Evolutionary conservation across 2,888 invertebrate species (phyloP).

Genomic region (Thysanoteuthis rhombus): DNA sequence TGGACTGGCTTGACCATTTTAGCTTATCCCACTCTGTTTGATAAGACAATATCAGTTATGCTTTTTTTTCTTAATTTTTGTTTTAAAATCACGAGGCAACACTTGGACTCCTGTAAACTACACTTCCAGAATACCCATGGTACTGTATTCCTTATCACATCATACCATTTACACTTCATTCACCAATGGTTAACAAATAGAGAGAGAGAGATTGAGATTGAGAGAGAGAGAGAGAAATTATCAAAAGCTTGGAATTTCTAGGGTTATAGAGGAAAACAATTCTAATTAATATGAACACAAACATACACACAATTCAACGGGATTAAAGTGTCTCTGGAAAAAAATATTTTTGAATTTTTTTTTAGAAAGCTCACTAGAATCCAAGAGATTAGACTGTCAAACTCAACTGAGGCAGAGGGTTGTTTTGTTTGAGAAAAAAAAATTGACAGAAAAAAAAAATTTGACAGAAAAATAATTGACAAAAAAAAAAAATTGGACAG

Average conservation of each 20-base stretch:
- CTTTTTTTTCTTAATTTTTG: background rate
- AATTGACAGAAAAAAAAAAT: background rate
- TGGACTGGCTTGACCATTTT: background rate
- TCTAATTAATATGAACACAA: background rate
- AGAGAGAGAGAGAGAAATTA: background rate
- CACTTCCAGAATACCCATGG: background rate
- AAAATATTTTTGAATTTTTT: background rate
- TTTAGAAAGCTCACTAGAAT: background rate
- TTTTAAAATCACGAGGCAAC: background rate
- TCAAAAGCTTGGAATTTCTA: background rate
- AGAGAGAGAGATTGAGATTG: no score
- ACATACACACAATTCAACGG: background rate
- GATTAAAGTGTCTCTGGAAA: background rate
- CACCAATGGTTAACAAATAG: background rate
- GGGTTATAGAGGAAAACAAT: background rate
- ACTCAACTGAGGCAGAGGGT: conserved; percentile 12
- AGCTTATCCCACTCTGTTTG: background rate
- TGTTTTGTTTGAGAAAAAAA: background rate
- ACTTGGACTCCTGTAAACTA: background rate
- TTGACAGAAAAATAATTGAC: background rate
- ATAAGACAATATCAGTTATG: background rate
- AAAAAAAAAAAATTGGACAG: background rate
- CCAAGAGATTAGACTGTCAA: background rate
- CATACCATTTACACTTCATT: background rate
- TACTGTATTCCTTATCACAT: background rate